Evolutionary conservation across 2,797 vertebrate genomes (phyloP), one percentile per base, ranked within the genome.

Genomic region (Cyclopterus lumpus): DNA sequence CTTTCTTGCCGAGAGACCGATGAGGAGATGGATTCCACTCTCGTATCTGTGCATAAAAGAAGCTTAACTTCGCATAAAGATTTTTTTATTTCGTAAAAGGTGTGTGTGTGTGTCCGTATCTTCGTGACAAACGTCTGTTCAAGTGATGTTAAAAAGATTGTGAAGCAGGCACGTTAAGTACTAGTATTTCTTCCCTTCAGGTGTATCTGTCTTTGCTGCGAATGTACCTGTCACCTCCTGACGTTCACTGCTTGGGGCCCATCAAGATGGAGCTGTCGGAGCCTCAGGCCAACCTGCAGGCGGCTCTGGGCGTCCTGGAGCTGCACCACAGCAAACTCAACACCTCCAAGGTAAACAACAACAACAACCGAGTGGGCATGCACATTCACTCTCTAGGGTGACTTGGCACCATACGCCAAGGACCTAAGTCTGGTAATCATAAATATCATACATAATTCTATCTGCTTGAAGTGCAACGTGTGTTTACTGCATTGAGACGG

Each of bases 181-280:
- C 46, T 11, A 63, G 26, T 42, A 0, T 49, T 16, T 49, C 20
- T 10, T 11, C 20, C 53, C 58, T 60, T 32, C 89, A 99, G 98
- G 98, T 99, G 14, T 99, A 99, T 84, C 90, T 99, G 88, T 99
- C 98, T 2, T 91, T 99, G 89, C 95, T 99, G 83, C 95, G 97
- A 57, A 99, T 99, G 97, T 99, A 99, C 91, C 95, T 99, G 74
- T 99, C 97, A 0, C 98, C 98, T 16, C 98, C 98, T 55, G 98
- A 97, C 2, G 95, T 96, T 74, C 97, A 98, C 90, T 99, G 97
- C 90, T 91, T 99, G 85, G 98, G 98, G 57, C 97, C 98, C n/a
- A 97, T 99, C 85, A 98, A 97, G 83, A 96, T 99, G 95, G 96
- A 99, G 90, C 90, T 97, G 63, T 91, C 93, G 34, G 97, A 98